Conservation (phyloP, 2,113 vertebrate species). For the Grus americana region DNA sequence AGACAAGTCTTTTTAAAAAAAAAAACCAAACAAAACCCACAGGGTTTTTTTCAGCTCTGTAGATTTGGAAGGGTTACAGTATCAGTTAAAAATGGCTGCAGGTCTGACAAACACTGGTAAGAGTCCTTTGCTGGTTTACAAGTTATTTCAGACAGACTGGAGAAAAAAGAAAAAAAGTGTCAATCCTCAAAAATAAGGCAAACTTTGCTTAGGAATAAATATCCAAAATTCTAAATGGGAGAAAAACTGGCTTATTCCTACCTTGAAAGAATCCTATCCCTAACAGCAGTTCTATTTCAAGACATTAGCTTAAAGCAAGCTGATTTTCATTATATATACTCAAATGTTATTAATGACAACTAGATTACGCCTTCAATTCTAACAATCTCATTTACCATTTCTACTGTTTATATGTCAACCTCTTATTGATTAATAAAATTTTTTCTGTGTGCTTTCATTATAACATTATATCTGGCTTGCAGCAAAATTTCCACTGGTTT, state of each 20-base stretch:
- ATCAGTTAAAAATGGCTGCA: neutral
- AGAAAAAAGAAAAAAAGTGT: neutral
- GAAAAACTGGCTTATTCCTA: neutral
- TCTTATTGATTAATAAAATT: neutral
- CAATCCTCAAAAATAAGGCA: neutral
- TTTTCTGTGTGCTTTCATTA: neutral
- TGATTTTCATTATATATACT: neutral
- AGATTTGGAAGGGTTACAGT: neutral
- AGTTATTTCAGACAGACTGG: neutral
- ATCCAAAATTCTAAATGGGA: neutral
- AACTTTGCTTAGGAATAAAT: neutral
- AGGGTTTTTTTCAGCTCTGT: neutral
- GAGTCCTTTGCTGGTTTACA: neutral
- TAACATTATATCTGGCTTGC: neutral
- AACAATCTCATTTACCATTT: neutral
- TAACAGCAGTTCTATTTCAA: neutral
- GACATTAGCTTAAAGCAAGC: neutral
- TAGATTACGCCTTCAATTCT: neutral
- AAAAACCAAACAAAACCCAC: neutral
- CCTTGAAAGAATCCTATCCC: neutral
- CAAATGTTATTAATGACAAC: neutral
- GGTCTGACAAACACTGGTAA: neutral
- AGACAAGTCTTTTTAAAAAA: neutral
- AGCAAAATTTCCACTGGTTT: neutral
- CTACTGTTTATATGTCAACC: neutral